A percentile compares a stretch with the other conserved stretches of the same genome.
These are phyloP conservation scores for Porites australiensis DNA, from an alignment of 64 coral and sea anemone species.

Conservation along the genomic window DNA sequence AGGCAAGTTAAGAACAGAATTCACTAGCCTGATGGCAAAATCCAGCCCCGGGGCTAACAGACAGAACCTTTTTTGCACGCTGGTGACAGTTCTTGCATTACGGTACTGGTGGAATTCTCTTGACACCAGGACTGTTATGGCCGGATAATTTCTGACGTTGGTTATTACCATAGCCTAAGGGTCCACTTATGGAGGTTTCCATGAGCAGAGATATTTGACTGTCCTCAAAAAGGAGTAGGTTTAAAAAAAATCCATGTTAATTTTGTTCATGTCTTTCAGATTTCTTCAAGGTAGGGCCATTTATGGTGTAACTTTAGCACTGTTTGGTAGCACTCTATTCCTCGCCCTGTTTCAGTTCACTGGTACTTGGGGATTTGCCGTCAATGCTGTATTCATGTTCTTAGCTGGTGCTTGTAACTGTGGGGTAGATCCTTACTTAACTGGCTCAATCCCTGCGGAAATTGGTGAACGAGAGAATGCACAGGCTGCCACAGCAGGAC, in stretches of 20 bases:
- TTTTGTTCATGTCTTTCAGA: slow-evolving; percentile 48
- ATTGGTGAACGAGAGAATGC: slow-evolving; percentile 94
- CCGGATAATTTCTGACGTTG: too few relatives aligned
- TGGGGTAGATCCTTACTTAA: slow-evolving; percentile 94
- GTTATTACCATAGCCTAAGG: too few relatives aligned
- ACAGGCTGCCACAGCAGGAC: slow-evolving; percentile 94
- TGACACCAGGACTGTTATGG: too few relatives aligned
- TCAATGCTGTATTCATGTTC: slow-evolving; percentile 91
- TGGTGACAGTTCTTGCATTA: too few relatives aligned
- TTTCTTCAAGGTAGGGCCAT: slow-evolving; percentile 82
- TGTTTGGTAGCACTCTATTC: slow-evolving; percentile 83
- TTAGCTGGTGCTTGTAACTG: slow-evolving; percentile 97
- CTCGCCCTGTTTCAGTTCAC: slow-evolving; percentile 88
- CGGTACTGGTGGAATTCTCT: too few relatives aligned
- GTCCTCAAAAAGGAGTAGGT: neutral
- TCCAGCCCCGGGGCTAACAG: too few relatives aligned
- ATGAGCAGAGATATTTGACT: too few relatives aligned
- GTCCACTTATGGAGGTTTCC: too few relatives aligned
- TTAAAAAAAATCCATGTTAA: neutral
- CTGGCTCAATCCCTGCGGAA: slow-evolving; percentile 91
- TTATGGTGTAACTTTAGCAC: slow-evolving; percentile 73
- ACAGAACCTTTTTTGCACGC: too few relatives aligned
- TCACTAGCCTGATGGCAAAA: too few relatives aligned
- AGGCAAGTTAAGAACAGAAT: too few relatives aligned
- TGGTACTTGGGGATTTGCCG: slow-evolving; percentile 70